Evolutionary conservation across 1,140 invertebrate species (phyloP).

Genomic region (Caerostris extrusa): DNA sequence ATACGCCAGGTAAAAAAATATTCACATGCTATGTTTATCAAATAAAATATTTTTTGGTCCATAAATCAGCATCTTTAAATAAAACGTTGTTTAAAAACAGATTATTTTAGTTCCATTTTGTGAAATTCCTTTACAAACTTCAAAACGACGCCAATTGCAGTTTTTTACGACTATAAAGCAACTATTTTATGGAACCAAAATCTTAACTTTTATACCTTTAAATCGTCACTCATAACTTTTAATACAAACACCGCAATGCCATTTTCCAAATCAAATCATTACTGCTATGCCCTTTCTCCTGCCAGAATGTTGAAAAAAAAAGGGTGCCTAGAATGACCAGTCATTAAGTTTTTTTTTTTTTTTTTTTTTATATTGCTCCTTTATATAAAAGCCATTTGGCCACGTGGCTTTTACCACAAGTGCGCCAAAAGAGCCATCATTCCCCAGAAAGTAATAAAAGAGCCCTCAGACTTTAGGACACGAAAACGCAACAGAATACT

Average conservation of each 20-base stretch:
- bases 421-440: background rate
- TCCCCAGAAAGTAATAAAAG: slow-evolving; percentile 35
- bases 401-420: background rate
- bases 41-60: no score
- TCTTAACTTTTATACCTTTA: background rate
- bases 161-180: background rate
- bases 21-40: no score
- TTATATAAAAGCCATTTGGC: slow-evolving; percentile 20
- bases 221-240: background rate
- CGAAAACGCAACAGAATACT: slow-evolving; percentile 39
- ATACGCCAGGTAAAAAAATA: no score
- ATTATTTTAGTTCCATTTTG: background rate
- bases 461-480: background rate
- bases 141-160: background rate
- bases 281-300: background rate
- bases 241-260: background rate
- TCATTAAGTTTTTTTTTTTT: background rate
- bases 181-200: background rate
- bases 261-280: slow-evolving; percentile 40
- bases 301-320: background rate
- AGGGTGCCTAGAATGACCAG: background rate
- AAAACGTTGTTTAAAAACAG: no score
- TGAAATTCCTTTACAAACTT: background rate
- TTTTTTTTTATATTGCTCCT: background rate
- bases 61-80: no score